A percentile compares a stretch with the other conserved stretches of the same genome.
These are phyloP conservation scores for Fulica atra DNA, from an alignment of 2,113 vertebrate genomes.

Conservation along the genomic window DNA sequence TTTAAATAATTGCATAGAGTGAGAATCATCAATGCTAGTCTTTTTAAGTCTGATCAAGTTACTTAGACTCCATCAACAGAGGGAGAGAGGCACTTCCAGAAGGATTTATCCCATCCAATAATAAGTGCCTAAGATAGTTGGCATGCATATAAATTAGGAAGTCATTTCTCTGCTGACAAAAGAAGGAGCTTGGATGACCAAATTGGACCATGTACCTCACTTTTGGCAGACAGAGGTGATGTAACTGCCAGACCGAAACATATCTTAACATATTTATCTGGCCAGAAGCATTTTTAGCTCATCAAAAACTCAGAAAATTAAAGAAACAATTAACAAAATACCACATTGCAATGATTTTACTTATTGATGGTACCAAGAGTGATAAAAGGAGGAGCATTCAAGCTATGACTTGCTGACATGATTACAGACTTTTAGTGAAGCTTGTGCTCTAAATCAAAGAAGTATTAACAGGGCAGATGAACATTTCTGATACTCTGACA, in stretches of 20 bases:
- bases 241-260: background rate
- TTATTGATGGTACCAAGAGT: background rate
- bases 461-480: background rate
- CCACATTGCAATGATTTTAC: background rate
- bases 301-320: background rate
- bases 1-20: background rate
- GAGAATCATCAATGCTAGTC: background rate
- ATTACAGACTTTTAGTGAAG: background rate
- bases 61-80: background rate
- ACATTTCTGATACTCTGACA: background rate
- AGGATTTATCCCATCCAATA: background rate
- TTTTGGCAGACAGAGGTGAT: background rate
- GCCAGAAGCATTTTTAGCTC: conserved; percentile 19
- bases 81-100: background rate
- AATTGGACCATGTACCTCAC: background rate
- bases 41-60: background rate
- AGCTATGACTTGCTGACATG: background rate
- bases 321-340: background rate
- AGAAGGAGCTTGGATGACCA: background rate
- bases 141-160: background rate
- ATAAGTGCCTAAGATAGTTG: background rate
- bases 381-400: background rate
- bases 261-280: background rate
- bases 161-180: background rate
- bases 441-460: background rate